Percentiles rank a stretch among this genome's conserved stretches.
phyloP scores from a whole-genome alignment of 2,113 vertebrate genomes.

The Meleagris gallopavo region DNA sequence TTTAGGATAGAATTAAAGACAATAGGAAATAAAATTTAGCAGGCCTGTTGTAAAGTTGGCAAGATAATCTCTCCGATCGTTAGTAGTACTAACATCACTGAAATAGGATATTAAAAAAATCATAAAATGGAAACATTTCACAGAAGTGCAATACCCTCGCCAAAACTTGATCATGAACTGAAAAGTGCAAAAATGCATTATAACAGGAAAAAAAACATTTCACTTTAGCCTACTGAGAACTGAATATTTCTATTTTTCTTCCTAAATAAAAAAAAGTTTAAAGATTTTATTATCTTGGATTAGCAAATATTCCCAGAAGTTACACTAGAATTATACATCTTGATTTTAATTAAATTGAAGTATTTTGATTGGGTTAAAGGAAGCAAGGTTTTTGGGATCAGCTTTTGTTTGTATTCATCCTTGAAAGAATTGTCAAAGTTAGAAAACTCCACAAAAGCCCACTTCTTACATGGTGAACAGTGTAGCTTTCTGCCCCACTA shows the following conservation, averaged over 20 bases:
- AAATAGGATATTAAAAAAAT: not conserved
- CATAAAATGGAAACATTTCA: not conserved
- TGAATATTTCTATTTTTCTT: not conserved
- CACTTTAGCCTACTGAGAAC: not conserved
- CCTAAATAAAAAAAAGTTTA: not conserved
- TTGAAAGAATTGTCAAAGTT: not conserved
- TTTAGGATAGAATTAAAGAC: not conserved
- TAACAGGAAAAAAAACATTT: not conserved
- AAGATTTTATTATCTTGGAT: not conserved
- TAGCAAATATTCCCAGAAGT: not conserved
- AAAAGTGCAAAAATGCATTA: not conserved
- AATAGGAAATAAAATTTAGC: not conserved
- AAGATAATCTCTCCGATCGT: not conserved
- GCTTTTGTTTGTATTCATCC: not conserved
- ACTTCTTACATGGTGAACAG: not conserved
- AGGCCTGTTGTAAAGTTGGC: not conserved
- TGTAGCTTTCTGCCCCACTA: not conserved
- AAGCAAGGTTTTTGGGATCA: rapidly evolving
- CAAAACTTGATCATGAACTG: not conserved
- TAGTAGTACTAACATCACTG: not conserved
- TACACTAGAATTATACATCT: not conserved
- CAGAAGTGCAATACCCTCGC: not conserved
- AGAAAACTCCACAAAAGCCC: not conserved
- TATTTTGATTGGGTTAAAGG: not conserved
- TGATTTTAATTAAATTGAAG: not conserved